Evolutionary conservation across 2,888 invertebrate genomes (phyloP).

Genomic region (Cataglyphis cursor): DNA sequence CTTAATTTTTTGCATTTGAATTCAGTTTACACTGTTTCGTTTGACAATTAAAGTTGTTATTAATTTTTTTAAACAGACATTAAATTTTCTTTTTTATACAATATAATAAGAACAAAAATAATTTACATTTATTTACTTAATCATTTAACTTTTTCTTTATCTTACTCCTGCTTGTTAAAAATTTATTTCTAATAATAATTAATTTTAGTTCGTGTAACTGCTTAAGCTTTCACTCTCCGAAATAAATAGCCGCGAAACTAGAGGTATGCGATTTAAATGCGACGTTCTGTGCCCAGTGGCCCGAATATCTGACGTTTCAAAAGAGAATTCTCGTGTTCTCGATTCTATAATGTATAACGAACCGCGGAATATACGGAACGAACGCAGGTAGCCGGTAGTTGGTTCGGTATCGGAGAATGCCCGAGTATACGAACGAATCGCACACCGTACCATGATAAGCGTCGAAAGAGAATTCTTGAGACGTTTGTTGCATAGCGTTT

Average conservation of each 20-base stretch:
- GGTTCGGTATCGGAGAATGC: neutral
- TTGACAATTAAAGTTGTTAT: neutral
- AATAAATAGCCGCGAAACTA: slow-evolving; percentile 45
- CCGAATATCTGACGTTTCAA: slow-evolving; percentile 13
- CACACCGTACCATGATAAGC: slow-evolving; percentile 21
- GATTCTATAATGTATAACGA: slow-evolving; percentile 47
- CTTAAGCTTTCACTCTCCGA: neutral
- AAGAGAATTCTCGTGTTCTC: slow-evolving; percentile 47
- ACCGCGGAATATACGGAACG: slow-evolving; percentile 43
- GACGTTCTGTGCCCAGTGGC: slow-evolving; percentile 1
- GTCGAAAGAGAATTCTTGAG: slow-evolving; percentile 51
- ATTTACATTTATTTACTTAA: neutral
- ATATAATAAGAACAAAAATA: neutral
- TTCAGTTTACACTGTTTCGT: neutral
- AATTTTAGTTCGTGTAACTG: neutral
- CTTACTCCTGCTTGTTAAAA: neutral
- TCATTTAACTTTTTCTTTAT: neutral
- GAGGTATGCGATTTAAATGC: slow-evolving; percentile 51
- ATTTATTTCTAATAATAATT: slow-evolving; percentile 7
- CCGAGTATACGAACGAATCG: slow-evolving; percentile 38
- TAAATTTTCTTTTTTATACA: neutral
- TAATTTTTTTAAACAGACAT: neutral
- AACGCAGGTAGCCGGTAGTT: slow-evolving; percentile 23
- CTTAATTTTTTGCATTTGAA: neutral
- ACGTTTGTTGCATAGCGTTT: slow-evolving; percentile 32